Evolutionary conservation across 2,113 vertebrate genomes (phyloP).

Genomic region (Sander lucioperca): DNA sequence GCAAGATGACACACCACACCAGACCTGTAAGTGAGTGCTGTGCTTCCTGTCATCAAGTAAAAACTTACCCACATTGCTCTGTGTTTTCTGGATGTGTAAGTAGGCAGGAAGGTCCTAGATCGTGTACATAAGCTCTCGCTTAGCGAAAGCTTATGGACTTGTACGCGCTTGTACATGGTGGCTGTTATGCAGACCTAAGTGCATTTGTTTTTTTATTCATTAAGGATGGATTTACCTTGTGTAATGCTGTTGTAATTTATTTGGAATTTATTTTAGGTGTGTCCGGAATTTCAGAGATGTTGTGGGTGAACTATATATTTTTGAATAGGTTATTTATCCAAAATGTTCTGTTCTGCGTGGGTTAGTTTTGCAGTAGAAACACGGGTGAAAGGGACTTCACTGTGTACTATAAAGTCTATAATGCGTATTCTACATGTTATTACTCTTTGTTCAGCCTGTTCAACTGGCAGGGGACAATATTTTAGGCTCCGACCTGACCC

Average conservation of each 20-base stretch:
- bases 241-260: not conserved
- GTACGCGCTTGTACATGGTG: not conserved
- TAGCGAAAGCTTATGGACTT: no score
- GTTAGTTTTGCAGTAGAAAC: not conserved
- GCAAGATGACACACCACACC: not conserved
- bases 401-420: not conserved
- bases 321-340: not conserved
- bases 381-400: not conserved
- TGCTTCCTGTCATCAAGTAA: not conserved
- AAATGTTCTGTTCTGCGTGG: not conserved
- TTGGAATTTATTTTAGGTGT: not conserved
- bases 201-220: not conserved
- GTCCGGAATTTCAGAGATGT: not conserved
- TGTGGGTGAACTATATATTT: not conserved
- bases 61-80: not conserved
- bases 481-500: conserved; percentile 48
- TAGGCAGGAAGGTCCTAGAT: not conserved
- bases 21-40: not conserved
- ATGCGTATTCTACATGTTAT: not conserved
- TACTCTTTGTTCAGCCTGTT: not conserved
- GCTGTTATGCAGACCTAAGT: not conserved
- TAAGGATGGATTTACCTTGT: not conserved
- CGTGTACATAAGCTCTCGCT: not conserved
- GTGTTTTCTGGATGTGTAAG: not conserved
- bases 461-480: conserved; percentile 55